A percentile compares a stretch with the other conserved stretches of the same genome.
These are phyloP conservation scores for Romanogobio albipinnatus DNA, from an alignment of 2,113 vertebrate genomes.

Conservation along the genomic window DNA sequence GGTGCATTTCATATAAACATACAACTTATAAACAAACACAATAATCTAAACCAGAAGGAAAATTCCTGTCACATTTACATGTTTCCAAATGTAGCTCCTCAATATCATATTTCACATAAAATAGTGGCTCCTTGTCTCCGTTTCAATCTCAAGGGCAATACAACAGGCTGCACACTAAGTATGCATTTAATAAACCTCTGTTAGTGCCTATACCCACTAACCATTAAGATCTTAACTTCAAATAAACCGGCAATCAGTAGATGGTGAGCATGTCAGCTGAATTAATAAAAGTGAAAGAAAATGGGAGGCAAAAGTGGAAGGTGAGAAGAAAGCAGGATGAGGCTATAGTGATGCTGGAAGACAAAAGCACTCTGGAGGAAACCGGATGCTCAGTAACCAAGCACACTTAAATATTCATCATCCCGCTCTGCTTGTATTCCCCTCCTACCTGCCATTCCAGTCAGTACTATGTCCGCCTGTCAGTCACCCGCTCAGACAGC, in stretches of 20 bases:
- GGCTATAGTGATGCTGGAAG: constrained; percentile 42
- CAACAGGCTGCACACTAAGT: not conserved
- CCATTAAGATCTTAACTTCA: not conserved
- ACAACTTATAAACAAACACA: not conserved
- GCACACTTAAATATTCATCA: constrained; percentile 65
- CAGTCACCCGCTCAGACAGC: constrained; percentile 66
- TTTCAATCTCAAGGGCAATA: constrained; percentile 41
- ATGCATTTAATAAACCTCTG: constrained; percentile 23
- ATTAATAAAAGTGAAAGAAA: constrained; percentile 24
- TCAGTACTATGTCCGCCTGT: constrained; percentile 57
- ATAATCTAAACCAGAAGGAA: not conserved
- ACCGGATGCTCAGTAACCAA: constrained; percentile 31
- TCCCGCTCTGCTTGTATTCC: constrained; percentile 44
- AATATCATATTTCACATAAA: not conserved
- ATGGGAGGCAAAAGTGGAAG: not conserved
- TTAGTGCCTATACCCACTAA: constrained; percentile 19
- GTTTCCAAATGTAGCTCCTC: not conserved
- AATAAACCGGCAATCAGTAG: constrained; percentile 19
- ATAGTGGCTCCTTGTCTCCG: not conserved
- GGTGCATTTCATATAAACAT: not conserved
- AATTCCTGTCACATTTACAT: not conserved
- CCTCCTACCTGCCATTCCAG: constrained; percentile 76
- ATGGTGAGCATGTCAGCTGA: constrained; percentile 31
- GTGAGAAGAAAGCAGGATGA: not conserved
- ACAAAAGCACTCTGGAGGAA: constrained; percentile 52